Base-by-base conservation (phyloP, 2,113 vertebrate species). In the Myrmecobius fasciatus region DNA sequence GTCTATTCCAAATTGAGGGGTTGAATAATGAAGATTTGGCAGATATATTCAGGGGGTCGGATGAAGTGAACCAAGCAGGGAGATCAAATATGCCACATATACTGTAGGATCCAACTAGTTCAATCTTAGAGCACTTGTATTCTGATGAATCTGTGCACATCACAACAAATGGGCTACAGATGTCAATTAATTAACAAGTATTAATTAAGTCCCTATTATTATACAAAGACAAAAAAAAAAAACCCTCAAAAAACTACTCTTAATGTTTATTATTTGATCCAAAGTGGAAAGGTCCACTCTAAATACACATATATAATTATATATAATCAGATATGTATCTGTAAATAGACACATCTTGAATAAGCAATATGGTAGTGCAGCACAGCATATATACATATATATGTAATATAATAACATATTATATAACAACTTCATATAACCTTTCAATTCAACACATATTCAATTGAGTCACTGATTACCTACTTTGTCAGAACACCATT, bases 1-100 rank as follows among this genome's bases (percentile, higher is more conserved):
- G 98, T 98, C 89, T 93, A 96, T 93, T 96, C 96, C 47, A 92
- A 97, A 95, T 83, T 96, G 96, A 97, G 67, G 96, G 94, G 92
- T 0, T 97, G 96, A 98, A 97, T 96, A 97, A 95, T 75, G 91
- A 97, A 28, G 36, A 96, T 96, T 95, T 95, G 98, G 91, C 91
- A 97, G 96, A 97, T 93, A 36, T 20, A 92, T 49, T 93, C 91
- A 92, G 92, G 43, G 89, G 94, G 11, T 46, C 1, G n/a, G n/a
- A 67, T 67, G 67, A 43, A 83, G 20, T 0, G 7, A 83, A 83
- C n/a, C 67, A 22, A 43, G n/a, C 0, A 0, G 1, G 22, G 36
- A 83, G 67, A 24, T 83, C 67, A 83, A n/a, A 83, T 43, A 43
- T 43, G n/a, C 17, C 67, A 83, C n/a, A 43, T 83, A 83, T 22